phyloP scores from a whole-genome alignment of 2,113 vertebrate genomes.

The Dendropsophus ebraccatus region DNA sequence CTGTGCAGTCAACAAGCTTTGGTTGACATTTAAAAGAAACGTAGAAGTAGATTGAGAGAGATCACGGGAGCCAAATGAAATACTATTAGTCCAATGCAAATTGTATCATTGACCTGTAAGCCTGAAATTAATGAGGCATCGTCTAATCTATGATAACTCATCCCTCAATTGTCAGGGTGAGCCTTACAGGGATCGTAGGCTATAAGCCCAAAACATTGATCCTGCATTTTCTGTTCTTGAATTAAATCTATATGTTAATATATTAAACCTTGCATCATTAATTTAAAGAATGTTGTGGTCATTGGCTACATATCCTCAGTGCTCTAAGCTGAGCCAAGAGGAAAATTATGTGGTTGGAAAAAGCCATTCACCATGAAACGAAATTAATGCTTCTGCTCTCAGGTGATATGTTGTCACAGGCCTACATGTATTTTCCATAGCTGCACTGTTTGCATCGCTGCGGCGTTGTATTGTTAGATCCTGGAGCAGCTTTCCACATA shows the following conservation, averaged over 20 bases:
- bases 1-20: not conserved
- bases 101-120: conserved; percentile 42
- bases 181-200: conserved; percentile 27
- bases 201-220: conserved; percentile 41
- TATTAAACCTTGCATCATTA: conserved; percentile 47
- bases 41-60: conserved; percentile 18
- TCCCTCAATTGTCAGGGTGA: conserved; percentile 27
- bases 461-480: not conserved
- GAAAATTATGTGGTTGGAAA: conserved; percentile 10
- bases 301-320: conserved; percentile 9
- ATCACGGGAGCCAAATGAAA: conserved; percentile 26
- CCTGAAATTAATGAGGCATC: conserved; percentile 41
- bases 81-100: conserved; percentile 33
- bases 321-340: conserved; percentile 33
- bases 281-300: conserved; percentile 35
- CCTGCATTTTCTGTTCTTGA: not conserved
- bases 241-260: conserved; percentile 26
- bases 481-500: not conserved
- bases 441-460: not conserved
- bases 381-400: conserved; percentile 34
- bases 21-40: conserved; percentile 28
- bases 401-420: conserved; percentile 13
- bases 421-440: conserved; percentile 14
- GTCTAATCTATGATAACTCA: conserved; percentile 47
- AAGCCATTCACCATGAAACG: not conserved